Evolutionary conservation across 2,113 vertebrate genomes (phyloP).

Genomic region (Hemiscyllium ocellatum): DNA sequence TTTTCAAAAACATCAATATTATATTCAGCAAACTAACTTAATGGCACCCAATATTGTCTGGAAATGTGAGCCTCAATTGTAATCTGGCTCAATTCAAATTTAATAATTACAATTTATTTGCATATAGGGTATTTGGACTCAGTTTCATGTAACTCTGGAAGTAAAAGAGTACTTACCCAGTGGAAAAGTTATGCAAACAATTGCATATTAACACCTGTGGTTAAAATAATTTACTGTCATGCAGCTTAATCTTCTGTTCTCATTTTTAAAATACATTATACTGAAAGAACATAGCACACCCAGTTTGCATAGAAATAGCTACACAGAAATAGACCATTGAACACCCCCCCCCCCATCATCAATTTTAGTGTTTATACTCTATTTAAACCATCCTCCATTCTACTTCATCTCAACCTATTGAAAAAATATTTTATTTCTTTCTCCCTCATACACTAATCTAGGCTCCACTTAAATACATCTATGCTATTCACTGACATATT

Average conservation of each 20-base stretch:
- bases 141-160: not conserved
- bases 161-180: not conserved
- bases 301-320: not conserved
- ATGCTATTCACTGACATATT: not conserved
- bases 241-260: not conserved
- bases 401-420: not conserved
- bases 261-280: not conserved
- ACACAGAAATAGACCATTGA: not conserved
- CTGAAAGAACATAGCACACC: not conserved
- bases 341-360: not conserved
- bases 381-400: not conserved
- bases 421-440: not conserved
- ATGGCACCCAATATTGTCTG: not conserved
- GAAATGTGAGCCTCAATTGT: not conserved
- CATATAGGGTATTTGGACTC: not conserved
- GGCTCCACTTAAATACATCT: not conserved
- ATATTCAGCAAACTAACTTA: not conserved
- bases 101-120: not conserved
- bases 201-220: not conserved
- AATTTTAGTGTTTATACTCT: not conserved
- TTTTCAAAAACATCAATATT: not conserved
- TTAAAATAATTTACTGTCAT: not conserved
- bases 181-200: not conserved
- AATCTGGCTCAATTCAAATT: not conserved
- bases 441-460: not conserved